Percentiles rank a stretch among this genome's conserved stretches.
Conservation (phyloP, 2,888 invertebrate genomes). For the Ormia ochracea region DNA sequence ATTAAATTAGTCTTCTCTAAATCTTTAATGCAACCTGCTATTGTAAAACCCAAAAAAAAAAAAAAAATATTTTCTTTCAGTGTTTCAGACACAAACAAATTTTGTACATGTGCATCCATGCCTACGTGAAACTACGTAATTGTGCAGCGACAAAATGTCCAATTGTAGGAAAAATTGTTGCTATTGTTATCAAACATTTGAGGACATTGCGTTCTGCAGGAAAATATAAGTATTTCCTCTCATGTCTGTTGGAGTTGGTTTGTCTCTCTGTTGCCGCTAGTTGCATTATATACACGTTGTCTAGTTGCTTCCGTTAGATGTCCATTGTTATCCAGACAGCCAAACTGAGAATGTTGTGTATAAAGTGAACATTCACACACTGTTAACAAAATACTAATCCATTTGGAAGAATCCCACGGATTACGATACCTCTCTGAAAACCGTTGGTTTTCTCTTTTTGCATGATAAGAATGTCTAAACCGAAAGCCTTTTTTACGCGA, state of each 20-base stretch:
- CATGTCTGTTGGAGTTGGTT: constrained; percentile 9
- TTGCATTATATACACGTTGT: constrained; percentile 16
- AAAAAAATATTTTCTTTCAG: too few species aligned
- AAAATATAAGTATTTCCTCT: constrained; percentile 47
- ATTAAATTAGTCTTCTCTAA: too few species aligned
- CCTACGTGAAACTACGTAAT: not conserved
- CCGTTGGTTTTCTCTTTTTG: too few species aligned
- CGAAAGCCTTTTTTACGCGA: too few species aligned
- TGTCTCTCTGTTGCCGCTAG: not conserved
- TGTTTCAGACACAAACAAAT: not conserved
- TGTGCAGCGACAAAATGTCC: not conserved
- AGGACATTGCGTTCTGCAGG: constrained; percentile 46
- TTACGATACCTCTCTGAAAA: too few species aligned
- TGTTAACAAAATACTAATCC: too few species aligned
- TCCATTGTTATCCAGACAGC: constrained; percentile 25
- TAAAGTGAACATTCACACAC: not conserved
- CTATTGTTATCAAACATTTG: constrained; percentile 39
- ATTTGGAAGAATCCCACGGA: too few species aligned
- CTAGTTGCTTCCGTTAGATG: constrained; percentile 41
- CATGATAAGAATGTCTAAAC: too few species aligned
- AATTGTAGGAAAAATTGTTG: constrained; percentile 10
- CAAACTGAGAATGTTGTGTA: too few species aligned
- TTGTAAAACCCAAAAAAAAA: too few species aligned
- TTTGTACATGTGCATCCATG: constrained; percentile 40
- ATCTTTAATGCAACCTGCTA: too few species aligned